A percentile compares a stretch with the other conserved stretches of the same genome.
These are phyloP conservation scores for Xestia ashworthii DNA, from an alignment of 2,888 invertebrate genomes.

Conservation along the genomic window DNA sequence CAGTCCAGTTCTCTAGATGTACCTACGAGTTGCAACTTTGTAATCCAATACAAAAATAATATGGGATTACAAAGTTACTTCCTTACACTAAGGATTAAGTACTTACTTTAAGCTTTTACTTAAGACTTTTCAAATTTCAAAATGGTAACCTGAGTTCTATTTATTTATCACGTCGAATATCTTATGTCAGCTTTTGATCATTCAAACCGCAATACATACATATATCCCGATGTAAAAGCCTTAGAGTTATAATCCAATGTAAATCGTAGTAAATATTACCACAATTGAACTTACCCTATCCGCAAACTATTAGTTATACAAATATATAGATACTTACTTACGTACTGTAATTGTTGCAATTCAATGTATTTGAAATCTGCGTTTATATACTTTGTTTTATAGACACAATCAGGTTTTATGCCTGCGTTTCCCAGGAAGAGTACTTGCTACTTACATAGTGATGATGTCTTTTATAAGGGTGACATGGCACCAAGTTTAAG, in stretches of 20 bases:
- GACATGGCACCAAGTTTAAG: neutral
- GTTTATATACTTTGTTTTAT: conserved; percentile 7
- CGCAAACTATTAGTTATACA: neutral
- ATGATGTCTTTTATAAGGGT: neutral
- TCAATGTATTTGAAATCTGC: conserved; percentile 1
- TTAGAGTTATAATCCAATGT: neutral
- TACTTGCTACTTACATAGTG: neutral
- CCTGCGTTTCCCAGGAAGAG: neutral
- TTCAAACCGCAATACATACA: neutral
- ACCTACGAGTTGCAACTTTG: no score
- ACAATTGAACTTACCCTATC: neutral
- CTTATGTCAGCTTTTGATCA: neutral
- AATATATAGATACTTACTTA: neutral
- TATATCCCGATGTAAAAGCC: neutral
- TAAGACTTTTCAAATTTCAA: neutral
- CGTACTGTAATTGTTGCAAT: neutral
- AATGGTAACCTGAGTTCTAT: neutral
- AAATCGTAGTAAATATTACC: neutral
- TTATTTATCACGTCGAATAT: neutral
- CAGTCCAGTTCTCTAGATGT: no score
- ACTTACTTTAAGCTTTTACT: no score
- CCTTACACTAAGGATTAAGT: no score
- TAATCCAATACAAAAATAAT: no score
- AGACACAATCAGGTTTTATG: neutral
- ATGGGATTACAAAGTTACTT: no score